Evolutionary conservation across 1,140 invertebrate genomes (phyloP).

Genomic region (Drosophila baimaii): DNA sequence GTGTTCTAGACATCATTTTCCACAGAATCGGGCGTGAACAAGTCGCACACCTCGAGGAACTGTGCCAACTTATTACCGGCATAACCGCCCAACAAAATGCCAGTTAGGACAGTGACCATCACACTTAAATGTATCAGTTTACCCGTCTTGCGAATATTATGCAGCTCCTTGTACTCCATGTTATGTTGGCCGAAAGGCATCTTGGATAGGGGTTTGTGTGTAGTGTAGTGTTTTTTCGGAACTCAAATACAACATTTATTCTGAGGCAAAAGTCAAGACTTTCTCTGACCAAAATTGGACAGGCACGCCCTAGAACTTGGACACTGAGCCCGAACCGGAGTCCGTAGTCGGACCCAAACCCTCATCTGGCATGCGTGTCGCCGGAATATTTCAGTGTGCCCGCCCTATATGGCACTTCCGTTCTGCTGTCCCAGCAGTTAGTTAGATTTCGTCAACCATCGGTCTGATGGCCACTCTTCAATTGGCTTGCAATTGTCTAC

Average conservation of each 20-base stretch:
- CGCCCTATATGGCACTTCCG: constrained; percentile 70
- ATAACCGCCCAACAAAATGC: constrained; percentile 43
- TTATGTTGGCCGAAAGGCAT: constrained; percentile 3
- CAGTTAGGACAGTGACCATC: constrained; percentile 32
- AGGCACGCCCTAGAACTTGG: constrained; percentile 28
- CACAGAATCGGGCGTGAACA: constrained; percentile 41
- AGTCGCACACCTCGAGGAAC: constrained; percentile 42
- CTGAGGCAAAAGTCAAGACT: constrained; percentile 66
- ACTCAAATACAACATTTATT: constrained; percentile 11
- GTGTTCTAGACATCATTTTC: constrained; percentile 38
- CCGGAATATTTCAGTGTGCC: constrained; percentile 47
- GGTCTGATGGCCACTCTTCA: constrained; percentile 54
- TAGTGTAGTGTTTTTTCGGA: constrained; percentile 2
- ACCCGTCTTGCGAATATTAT: not conserved
- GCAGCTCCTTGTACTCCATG: constrained; percentile 9
- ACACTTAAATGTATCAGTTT: constrained; percentile 1
- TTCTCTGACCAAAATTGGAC: constrained; percentile 52
- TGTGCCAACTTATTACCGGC: constrained; percentile 46
- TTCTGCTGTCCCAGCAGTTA: constrained; percentile 47
- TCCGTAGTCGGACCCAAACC: constrained; percentile 26
- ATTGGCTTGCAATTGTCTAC: constrained; percentile 28
- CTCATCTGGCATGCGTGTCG: constrained; percentile 50
- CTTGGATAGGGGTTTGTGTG: not conserved
- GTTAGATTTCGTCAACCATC: constrained; percentile 40
- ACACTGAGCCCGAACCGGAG: constrained; percentile 2